Conservation (phyloP, 2,113 vertebrate genomes). For the Dinomys branickii region DNA sequence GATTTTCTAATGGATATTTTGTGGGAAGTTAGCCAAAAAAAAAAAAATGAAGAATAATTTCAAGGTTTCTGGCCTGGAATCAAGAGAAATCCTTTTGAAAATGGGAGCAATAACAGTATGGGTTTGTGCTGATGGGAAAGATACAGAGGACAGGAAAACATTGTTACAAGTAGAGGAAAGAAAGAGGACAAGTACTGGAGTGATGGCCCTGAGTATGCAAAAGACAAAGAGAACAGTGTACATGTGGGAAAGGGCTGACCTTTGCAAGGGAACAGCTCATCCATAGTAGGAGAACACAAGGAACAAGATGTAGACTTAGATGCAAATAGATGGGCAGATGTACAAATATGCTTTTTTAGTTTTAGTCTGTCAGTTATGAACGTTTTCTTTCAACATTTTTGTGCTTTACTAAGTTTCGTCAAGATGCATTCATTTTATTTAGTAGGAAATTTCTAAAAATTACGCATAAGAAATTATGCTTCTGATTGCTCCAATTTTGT, state of each 20-base stretch:
- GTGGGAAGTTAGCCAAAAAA: slow-evolving; percentile 25
- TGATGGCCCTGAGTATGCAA: not conserved
- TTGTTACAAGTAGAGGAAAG: not conserved
- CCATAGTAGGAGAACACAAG: not conserved
- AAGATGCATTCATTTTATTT: not conserved
- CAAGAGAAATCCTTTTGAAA: slow-evolving; percentile 53
- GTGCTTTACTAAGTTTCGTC: not conserved
- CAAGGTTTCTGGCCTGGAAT: not conserved
- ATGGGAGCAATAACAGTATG: slow-evolving; percentile 22
- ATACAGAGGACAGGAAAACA: not conserved
- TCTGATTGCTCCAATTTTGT: slow-evolving; percentile 21
- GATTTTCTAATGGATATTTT: slow-evolving; percentile 49
- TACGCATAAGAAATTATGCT: not conserved
- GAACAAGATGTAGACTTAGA: not conserved
- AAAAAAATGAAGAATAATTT: slow-evolving; percentile 11
- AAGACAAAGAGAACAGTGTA: not conserved
- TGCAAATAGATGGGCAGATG: not conserved
- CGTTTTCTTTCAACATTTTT: not conserved
- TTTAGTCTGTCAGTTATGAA: not conserved
- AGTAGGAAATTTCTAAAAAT: not conserved
- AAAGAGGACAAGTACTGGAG: not conserved
- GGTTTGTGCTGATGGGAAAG: slow-evolving; percentile 6
- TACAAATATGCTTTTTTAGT: not conserved
- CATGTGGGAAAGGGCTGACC: not conserved
- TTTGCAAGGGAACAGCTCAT: not conserved